Conservation (phyloP, 2,113 vertebrate genomes). For the Eulemur macaco region DNA sequence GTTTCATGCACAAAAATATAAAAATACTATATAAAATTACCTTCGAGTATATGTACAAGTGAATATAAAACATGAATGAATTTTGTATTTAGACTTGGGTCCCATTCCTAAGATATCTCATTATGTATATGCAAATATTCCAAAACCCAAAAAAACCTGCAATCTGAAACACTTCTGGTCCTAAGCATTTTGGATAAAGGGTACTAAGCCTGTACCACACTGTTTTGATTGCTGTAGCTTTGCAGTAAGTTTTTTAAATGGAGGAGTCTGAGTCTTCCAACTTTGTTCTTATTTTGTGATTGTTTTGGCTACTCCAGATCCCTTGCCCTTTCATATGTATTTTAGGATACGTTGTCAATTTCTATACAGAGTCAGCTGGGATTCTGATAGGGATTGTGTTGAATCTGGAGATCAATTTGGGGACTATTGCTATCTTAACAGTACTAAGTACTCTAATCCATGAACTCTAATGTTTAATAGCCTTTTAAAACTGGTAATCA, state of each 20-base stretch:
- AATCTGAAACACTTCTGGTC: neutral
- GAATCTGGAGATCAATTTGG: neutral
- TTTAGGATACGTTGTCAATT: slow-evolving; percentile 12
- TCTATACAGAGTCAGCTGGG: neutral
- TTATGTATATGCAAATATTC: neutral
- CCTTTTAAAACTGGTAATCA: no score
- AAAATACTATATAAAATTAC: neutral
- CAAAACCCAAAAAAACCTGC: neutral
- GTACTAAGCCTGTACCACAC: neutral
- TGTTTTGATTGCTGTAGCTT: neutral
- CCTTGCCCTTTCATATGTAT: neutral
- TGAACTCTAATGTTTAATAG: neutral
- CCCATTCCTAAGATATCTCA: neutral
- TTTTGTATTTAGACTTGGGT: neutral
- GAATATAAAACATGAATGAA: neutral
- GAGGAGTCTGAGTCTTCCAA: neutral
- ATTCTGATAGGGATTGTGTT: neutral
- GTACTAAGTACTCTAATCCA: neutral
- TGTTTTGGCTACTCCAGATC: neutral
- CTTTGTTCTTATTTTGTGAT: neutral
- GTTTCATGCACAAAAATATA: neutral
- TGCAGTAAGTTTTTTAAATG: neutral
- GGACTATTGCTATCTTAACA: neutral
- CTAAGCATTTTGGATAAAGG: neutral
- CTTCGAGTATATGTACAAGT: neutral